Base-by-base conservation (phyloP, 92 coral and sea anemone species). In the Porites divaricata region DNA sequence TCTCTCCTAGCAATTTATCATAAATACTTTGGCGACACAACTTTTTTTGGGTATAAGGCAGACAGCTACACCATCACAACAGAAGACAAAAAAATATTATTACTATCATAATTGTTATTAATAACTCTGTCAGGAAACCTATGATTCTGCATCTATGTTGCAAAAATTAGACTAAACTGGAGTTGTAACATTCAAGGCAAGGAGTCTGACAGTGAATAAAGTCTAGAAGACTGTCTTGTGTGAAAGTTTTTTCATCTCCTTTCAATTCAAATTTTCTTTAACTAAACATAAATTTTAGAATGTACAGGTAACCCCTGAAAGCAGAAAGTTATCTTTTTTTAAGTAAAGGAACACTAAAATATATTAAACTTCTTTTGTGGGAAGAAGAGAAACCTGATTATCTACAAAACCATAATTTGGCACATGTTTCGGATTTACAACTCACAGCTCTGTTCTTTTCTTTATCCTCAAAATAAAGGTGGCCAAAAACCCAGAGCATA, bases 21-120 rank as follows among this genome's bases (percentile, higher is more conserved):
- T 80, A 80, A 80, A 80, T 80, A 80, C 76, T 80, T 69, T 69
- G 85, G 76, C 85, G 75, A 80, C 76, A 80, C 51, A 80, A 80
- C 67, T 57, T 80, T 80, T 73, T 28, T 50, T 54, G 8, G 83
- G 74, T 67, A 49, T 70, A 45, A 50, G 70, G 85, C 50, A 54
- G 26, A 35, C 13, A 59, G 11, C 51, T 24, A 35, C 17, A 21
- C 21, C 26, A 28, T 54, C 68, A 69, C 85, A 35, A 35, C 45
- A 35, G 45, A 35, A 35, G 45, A 35, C 45, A 80, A 80, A 67
- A 66, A 25, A 80, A 67, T 25, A 15, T 66, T 25, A 54, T 54
- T n/a, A 25, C 15, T 8, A 4, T 52, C 67, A 51, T 17, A 14
- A 51, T 51, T 4, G 9, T 10, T 53, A 53, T 8, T 45, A 49